Conservation (phyloP, 2,797 vertebrate species). For the Cuniculus paca region DNA sequence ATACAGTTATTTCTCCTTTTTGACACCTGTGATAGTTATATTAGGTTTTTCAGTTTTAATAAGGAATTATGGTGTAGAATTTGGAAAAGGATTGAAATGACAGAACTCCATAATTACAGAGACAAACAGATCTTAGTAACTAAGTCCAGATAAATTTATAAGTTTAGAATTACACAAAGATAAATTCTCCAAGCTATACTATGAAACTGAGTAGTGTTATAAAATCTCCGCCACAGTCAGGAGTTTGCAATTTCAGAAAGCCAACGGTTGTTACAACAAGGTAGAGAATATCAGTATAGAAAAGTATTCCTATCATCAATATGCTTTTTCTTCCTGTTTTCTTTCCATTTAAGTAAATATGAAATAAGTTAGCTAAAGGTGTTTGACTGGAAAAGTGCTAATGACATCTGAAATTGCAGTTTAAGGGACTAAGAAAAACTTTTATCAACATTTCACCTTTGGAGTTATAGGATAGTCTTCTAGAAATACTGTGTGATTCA, state of each 20-base stretch:
- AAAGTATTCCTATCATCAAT: background rate
- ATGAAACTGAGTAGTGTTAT: background rate
- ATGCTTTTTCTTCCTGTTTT: background rate
- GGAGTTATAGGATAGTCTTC: background rate
- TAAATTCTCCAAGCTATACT: background rate
- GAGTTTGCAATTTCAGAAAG: background rate
- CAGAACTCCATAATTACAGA: background rate
- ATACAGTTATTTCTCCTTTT: slow-evolving; percentile 41
- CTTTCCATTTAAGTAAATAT: background rate
- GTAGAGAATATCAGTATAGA: background rate
- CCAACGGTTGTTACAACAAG: background rate
- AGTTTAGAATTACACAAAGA: slow-evolving; percentile 40
- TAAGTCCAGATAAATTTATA: slow-evolving; percentile 13
- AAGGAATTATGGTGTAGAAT: background rate
- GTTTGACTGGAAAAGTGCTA: background rate
- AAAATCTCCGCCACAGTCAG: background rate
- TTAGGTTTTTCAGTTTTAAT: background rate
- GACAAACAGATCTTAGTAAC: slow-evolving; percentile 8
- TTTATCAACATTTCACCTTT: background rate
- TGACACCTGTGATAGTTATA: slow-evolving; percentile 35
- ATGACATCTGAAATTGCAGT: background rate
- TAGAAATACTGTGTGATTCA: background rate
- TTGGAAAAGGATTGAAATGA: slow-evolving; percentile 29
- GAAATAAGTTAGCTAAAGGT: background rate
- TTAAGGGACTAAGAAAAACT: background rate